Evolutionary conservation across 2,888 invertebrate genomes (phyloP), one percentile per base, ranked within the genome.

Genomic region (Pseudococcus longispinus): DNA sequence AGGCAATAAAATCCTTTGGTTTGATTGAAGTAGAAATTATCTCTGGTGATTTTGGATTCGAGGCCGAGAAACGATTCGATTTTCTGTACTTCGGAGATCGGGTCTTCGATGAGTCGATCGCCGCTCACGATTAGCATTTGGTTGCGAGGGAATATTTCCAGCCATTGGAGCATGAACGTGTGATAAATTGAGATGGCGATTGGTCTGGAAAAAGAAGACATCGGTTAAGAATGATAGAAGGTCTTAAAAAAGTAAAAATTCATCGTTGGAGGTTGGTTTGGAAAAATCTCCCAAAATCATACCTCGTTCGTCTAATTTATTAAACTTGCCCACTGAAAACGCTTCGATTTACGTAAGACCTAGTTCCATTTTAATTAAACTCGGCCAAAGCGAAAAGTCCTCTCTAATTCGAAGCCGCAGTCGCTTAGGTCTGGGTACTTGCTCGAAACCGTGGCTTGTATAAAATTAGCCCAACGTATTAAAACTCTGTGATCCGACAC

Each of bases 61-160:
- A 90, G 88, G 13, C 89, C 95, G 65, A 98, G 93, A 91, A 98
- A 98, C 88, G 93, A 93, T 91, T 98, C 98, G 89, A 97, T 96
- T 89, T 95, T 94, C 89, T 95, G 94, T 84, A 98, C 91, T 91
- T 97, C 97, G 0, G 95, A 94, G 85, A 97, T 94, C 0, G 98
- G 98, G 90, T 98, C 96, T 90, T 95, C 95, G 89, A 97, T 96
- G 88, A 98, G 93, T 89, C 94, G 93, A 91, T 98, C 98, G 2
- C 98, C 98, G 91, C 98, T 98, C 83, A 99, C 97, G 87, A 99
- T 94, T 89, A 98, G 94, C 89, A 99, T 95, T 90, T 99, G 98
- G 86, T 96, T 94, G 84, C 96, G 93, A 0, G 96, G 94, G 92
- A 99, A 99, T 89, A 96, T 95, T 91, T 97, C 95, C 88, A 99